phyloP scores from a whole-genome alignment of 2,888 invertebrate species.

The Stenurella melanura region DNA sequence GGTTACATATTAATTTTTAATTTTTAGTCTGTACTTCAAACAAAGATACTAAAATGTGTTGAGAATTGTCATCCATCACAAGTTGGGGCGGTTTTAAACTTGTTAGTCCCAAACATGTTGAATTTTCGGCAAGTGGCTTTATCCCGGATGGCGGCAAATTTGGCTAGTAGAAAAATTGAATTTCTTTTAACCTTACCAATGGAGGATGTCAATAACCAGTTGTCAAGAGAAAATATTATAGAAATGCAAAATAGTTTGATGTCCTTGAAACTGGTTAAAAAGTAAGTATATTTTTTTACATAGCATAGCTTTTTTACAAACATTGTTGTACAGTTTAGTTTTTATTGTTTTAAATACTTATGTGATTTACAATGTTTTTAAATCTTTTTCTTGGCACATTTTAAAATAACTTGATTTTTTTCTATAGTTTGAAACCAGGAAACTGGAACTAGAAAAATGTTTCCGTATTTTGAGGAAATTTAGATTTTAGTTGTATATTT shows the following conservation, averaged over 20 bases:
- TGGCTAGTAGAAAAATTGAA: conserved; percentile 83
- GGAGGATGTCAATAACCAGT: conserved; percentile 79
- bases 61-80: conserved; percentile 82
- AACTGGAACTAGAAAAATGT: no score
- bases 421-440: no score
- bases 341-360: no score
- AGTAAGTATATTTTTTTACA: conserved; percentile 73
- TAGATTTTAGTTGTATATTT: no score
- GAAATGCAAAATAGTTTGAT: conserved; percentile 79
- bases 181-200: conserved; percentile 78
- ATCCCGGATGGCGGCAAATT: conserved; percentile 81
- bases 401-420: no score
- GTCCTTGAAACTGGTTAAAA: conserved; percentile 76
- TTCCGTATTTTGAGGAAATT: no score
- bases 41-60: conserved; percentile 81
- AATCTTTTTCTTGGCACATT: no score
- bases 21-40: conserved; percentile 79
- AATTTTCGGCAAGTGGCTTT: conserved; percentile 81
- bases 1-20: conserved; percentile 3
- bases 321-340: no score
- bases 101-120: conserved; percentile 80
- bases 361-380: no score
- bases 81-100: conserved; percentile 81
- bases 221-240: conserved; percentile 82
- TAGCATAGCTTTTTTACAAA: neutral